Percentiles rank a stretch among this genome's conserved stretches.
Conservation (phyloP, 2,797 vertebrate genomes). For the Erethizon dorsatum region DNA sequence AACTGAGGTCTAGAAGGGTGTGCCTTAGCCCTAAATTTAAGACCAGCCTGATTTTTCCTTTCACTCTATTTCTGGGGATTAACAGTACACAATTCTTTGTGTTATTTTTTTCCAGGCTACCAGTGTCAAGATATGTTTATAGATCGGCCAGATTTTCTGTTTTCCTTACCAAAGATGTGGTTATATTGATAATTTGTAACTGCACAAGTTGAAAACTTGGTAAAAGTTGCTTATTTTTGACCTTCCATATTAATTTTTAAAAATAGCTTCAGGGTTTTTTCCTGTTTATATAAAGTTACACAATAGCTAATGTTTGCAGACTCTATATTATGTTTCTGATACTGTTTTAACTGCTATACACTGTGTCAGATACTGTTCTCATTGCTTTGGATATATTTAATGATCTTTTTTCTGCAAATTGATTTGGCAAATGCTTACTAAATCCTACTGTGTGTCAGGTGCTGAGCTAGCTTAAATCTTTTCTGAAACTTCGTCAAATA, state of each 20-base stretch:
- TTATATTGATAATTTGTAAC: slow-evolving; percentile 59
- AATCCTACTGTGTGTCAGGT: neutral
- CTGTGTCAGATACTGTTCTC: slow-evolving; percentile 47
- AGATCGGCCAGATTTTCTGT: slow-evolving; percentile 11
- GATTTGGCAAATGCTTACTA: slow-evolving; percentile 32
- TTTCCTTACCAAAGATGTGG: slow-evolving; percentile 54
- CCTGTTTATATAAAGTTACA: neutral
- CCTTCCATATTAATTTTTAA: slow-evolving; percentile 53
- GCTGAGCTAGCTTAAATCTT: slow-evolving; percentile 29
- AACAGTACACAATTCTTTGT: neutral
- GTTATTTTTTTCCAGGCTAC: neutral
- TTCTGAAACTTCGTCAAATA: slow-evolving; percentile 25
- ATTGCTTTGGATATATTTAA: slow-evolving; percentile 58
- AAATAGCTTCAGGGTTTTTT: slow-evolving; percentile 10
- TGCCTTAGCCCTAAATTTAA: slow-evolving; percentile 17
- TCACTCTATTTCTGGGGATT: neutral
- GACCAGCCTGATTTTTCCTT: slow-evolving; percentile 49
- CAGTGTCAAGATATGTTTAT: slow-evolving; percentile 53
- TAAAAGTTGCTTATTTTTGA: slow-evolving; percentile 60
- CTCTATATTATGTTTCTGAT: slow-evolving; percentile 20
- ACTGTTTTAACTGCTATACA: slow-evolving; percentile 4
- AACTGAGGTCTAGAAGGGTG: slow-evolving; percentile 56
- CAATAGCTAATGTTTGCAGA: slow-evolving; percentile 50
- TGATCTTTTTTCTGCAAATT: slow-evolving; percentile 57
- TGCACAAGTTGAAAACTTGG: slow-evolving; percentile 60